phyloP scores from a whole-genome alignment of 2,113 vertebrate species.

The Chamaea fasciata region DNA sequence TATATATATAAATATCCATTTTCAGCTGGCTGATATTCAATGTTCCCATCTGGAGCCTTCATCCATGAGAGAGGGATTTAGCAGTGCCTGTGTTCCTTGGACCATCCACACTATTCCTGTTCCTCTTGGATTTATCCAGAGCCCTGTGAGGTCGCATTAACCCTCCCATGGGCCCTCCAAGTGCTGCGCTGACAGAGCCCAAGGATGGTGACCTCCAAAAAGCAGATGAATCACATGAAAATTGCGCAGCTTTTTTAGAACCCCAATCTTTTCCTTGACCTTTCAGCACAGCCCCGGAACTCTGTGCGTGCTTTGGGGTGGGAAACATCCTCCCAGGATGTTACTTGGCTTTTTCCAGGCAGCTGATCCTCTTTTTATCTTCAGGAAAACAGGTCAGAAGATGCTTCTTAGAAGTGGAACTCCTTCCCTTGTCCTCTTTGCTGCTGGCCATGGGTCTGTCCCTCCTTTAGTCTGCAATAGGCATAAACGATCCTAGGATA shows the following conservation, averaged over 20 bases:
- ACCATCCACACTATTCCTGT: neutral
- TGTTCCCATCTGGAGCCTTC: neutral
- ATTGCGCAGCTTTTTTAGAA: accelerated
- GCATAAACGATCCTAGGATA: neutral
- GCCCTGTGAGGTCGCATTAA: neutral
- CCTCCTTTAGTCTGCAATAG: neutral
- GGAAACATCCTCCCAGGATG: neutral
- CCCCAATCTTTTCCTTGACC: neutral
- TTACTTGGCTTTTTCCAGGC: neutral
- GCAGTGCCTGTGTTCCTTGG: neutral
- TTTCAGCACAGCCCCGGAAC: neutral
- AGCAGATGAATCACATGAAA: neutral
- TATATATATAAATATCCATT: neutral
- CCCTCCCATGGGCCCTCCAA: neutral
- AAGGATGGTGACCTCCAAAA: neutral
- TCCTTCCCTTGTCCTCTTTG: accelerated
- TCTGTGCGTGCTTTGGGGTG: neutral
- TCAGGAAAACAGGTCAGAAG: neutral
- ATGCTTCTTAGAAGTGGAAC: neutral
- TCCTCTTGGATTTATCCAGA: neutral
- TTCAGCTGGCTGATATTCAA: neutral
- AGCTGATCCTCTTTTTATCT: neutral
- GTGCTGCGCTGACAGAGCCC: neutral
- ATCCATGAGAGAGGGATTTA: neutral
- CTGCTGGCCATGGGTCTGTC: neutral